phyloP scores from a whole-genome alignment of 2,113 vertebrate genomes.

The Lichenostomus cassidix region DNA sequence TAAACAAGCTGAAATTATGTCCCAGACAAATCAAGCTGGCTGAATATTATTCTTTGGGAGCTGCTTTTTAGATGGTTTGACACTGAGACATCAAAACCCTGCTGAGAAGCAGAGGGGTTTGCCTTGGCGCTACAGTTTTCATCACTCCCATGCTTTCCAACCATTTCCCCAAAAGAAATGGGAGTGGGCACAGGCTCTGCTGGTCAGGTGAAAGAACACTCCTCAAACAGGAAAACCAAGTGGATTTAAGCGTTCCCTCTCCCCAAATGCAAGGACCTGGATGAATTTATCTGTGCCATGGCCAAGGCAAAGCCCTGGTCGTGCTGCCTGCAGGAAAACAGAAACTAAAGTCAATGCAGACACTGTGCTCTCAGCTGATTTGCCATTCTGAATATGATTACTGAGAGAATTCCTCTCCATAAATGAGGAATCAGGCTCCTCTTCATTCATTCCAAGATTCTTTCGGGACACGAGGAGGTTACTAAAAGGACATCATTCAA shows the following conservation, averaged over 20 bases:
- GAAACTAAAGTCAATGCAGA: not conserved
- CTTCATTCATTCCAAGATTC: not conserved
- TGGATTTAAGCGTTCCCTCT: not conserved
- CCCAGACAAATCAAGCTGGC: not conserved
- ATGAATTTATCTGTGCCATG: not conserved
- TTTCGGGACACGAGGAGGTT: not conserved
- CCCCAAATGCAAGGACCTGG: not conserved
- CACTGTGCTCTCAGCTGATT: not conserved
- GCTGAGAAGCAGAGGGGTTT: not conserved
- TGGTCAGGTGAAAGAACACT: not conserved
- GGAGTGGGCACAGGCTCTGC: not conserved
- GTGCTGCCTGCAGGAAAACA: not conserved
- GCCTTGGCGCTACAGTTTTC: not conserved
- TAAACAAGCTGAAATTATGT: not conserved
- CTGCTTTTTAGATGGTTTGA: not conserved
- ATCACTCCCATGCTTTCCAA: not conserved
- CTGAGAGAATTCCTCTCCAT: not conserved
- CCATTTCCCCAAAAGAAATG: not conserved
- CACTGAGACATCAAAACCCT: not conserved
- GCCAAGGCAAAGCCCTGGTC: not conserved
- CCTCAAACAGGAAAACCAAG: not conserved
- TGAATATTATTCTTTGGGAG: not conserved
- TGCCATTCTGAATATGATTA: not conserved
- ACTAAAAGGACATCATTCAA: not conserved
- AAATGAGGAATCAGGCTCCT: conserved; percentile 9